Percentiles rank a stretch among this genome's conserved stretches.
phyloP scores from a whole-genome alignment of 2,797 vertebrate species.

The Eremophila alpestris region DNA sequence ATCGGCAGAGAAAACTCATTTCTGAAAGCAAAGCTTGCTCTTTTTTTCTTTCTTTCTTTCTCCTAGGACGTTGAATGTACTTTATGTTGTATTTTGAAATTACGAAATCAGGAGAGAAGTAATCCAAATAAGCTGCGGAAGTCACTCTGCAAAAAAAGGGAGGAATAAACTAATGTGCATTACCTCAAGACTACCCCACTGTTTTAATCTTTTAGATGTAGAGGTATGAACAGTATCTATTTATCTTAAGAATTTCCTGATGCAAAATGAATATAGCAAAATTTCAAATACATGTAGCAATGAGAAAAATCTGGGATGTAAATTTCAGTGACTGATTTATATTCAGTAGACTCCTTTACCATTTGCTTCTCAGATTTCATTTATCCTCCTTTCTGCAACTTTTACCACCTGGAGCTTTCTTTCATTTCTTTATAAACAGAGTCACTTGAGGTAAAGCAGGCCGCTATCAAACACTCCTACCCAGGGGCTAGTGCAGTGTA shows the following conservation, averaged over 20 bases:
- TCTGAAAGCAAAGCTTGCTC: neutral
- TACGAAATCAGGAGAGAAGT: neutral
- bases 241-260: neutral
- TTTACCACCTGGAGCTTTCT: neutral
- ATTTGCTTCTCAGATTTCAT: neutral
- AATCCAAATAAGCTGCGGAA: neutral
- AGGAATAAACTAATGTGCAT: neutral
- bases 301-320: neutral
- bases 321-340: neutral
- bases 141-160: neutral
- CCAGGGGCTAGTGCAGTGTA: neutral
- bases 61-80: neutral
- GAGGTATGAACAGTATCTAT: neutral
- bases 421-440: neutral
- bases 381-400: neutral
- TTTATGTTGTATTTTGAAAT: conserved; percentile 1
- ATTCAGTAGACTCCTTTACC: neutral
- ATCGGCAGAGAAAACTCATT: neutral
- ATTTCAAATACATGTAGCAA: neutral
- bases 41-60: neutral
- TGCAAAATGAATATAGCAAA: neutral
- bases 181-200: neutral
- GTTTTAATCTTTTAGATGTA: neutral
- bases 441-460: neutral
- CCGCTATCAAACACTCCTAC: neutral